These are phyloP conservation scores for Elmis aenea DNA, from an alignment of 2,888 invertebrate species.

Conservation along the genomic window DNA sequence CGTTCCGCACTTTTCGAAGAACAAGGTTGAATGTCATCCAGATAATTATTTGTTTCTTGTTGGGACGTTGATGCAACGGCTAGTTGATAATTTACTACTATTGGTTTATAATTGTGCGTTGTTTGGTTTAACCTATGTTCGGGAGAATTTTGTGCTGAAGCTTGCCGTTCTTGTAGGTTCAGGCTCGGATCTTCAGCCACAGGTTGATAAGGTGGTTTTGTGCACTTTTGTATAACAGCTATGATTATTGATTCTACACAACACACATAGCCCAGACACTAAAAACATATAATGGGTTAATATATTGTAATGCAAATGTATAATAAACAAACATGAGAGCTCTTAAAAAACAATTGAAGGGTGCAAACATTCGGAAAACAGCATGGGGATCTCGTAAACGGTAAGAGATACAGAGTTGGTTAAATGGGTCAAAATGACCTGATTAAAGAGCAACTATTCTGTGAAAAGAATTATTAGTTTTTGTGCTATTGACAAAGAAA, in stretches of 20 bases:
- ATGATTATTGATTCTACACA: conserved; percentile 56
- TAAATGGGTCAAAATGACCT: no score
- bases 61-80: conserved; percentile 50
- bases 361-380: not conserved
- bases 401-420: no score
- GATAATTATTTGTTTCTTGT: conserved; percentile 42
- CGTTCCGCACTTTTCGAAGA: conserved; percentile 46
- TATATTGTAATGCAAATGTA: not conserved
- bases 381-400: no score
- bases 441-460: no score
- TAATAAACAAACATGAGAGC: no score
- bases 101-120: conserved; percentile 46
- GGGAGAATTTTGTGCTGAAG: conserved; percentile 38
- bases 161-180: conserved; percentile 47
- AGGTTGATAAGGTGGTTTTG: conserved; percentile 55
- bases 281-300: no score
- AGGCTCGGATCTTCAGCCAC: conserved; percentile 60
- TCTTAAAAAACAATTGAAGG: not conserved
- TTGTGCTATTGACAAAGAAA: no score
- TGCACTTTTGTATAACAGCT: conserved; percentile 55
- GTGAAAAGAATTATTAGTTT: no score
- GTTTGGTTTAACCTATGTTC: conserved; percentile 43
- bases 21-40: conserved; percentile 49
- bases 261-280: conserved; percentile 60
- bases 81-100: conserved; percentile 37